Evolutionary conservation across 2,113 vertebrate species (phyloP), one percentile per base, ranked within the genome.

Genomic region (Phylloscopus trochiloides): DNA sequence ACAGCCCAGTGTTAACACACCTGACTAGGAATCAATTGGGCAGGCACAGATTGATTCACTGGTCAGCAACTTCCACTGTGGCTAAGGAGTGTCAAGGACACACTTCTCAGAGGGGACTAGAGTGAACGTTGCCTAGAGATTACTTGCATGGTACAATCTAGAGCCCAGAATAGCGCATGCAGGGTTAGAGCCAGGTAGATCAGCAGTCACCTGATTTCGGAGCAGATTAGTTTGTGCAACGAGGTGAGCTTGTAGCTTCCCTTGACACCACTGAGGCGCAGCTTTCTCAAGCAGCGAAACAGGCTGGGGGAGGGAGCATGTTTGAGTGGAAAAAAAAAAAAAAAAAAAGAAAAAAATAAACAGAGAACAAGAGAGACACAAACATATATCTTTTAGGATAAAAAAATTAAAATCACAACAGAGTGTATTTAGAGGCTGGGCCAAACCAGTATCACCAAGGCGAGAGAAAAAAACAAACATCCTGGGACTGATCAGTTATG

Each of bases 181-280:
- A 95, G 94, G 95, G 97, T 98, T 98, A 98, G 95, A 96, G 92
- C 91, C 97, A 93, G 76, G 91, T 93, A 95, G 94, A 93, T 88
- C 86, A 94, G 95, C 95, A 94, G 96, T 99, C 99, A 99, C 99
- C 99, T 99, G 99, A 98, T 98, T 99, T 98, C 99, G 99, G 97
- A 99, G 99, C 97, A 99, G 99, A 98, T 99, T 99, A 98, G 99
- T 99, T 98, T 99, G 99, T 78, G 99, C 99, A 96, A 99, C 98
- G 86, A 99, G 99, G 97, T 99, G 99, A 96, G 99, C 99, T 93
- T 99, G 99, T 95, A 99, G 98, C 98, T 99, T 99, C 94, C 99
- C 99, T 98, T 99, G 99, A 97, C 99, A 99, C 99, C 99, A 99
- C 89, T 99, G 99, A 91, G 99, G 99, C 65, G 99, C 99, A 17